Evolutionary conservation across 2,113 vertebrate species (phyloP), one percentile per base, ranked within the genome.

Genomic region (Caretta caretta): DNA sequence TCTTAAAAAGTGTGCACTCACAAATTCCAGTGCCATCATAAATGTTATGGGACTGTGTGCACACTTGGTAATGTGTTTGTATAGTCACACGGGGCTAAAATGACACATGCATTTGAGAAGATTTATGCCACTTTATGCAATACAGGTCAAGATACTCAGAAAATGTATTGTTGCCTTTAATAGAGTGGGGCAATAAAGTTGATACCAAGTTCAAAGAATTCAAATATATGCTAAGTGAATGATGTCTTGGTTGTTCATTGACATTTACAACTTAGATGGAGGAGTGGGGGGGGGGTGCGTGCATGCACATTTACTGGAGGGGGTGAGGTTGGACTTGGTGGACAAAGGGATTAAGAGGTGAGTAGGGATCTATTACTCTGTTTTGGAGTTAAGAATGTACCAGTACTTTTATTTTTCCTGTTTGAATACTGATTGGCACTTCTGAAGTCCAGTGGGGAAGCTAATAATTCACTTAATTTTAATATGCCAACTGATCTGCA

Each of bases 211-310:
- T 72, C 65, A 72, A 38, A 38, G 8, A 72, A n/a, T 38, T 38
- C 35, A 72, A 72, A 38, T 72, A 72, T 38, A 72, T 72, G 65
- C 65, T 38, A 8, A 69, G n/a, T 72, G n/a, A 72, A 72, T 20
- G 19, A 19, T 38, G 35, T 72, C n/a, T 72, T 72, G n/a, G n/a
- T 38, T 38, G 65, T 72, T 72, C 65, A 72, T 38, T 72, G 65
- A 20, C n/a, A 22, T 72, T 72, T 72, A 11, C n/a, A 72, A 72
- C n/a, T 72, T 72, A 90, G 16, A 75, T 54, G 62, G n/a, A 87
- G 35, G 79, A 56, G 2, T 80, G 31, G 50, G 62, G 83, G 0
- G 3, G 80, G 29, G 10, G 9, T 11, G n/a, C 17, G 17, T 3
- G 8, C 35, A 16, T 16, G 6, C 62, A n/a, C 5, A 79, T 42